Percentiles rank a stretch among this genome's conserved stretches.
phyloP scores from a whole-genome alignment of 2,888 invertebrate species.

The Podabrus alpinus region DNA sequence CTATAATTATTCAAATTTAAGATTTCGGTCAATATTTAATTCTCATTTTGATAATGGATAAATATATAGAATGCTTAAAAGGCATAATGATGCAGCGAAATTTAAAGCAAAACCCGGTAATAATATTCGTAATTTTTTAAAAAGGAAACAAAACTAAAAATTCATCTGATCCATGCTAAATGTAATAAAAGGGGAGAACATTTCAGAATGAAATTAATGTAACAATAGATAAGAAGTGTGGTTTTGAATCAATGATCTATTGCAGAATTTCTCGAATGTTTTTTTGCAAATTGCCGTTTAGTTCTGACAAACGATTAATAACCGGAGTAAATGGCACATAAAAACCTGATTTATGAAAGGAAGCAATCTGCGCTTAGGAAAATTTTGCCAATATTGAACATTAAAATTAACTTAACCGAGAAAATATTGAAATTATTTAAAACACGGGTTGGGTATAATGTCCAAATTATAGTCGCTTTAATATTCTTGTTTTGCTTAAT shows the following conservation, averaged over 20 bases:
- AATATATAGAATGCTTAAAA: background rate
- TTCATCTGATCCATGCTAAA: background rate
- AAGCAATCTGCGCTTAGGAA: conserved; percentile 46
- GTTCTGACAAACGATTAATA: conserved; percentile 54
- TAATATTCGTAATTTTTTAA: background rate
- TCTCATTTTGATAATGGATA: conserved; percentile 46
- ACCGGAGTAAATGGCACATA: conserved; percentile 54
- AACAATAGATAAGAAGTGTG: conserved; percentile 35
- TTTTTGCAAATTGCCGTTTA: conserved; percentile 49
- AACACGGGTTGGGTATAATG: conserved; percentile 34
- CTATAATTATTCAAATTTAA: conserved; percentile 46
- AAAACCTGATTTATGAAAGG: conserved; percentile 54
- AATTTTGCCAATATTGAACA: conserved; percentile 50
- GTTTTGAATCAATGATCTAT: conserved; percentile 45
- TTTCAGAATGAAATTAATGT: conserved; percentile 29
- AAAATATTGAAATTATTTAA: conserved; percentile 50
- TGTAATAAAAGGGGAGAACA: conserved; percentile 20
- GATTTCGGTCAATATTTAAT: conserved; percentile 49
- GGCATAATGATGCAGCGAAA: background rate
- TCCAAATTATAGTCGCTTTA: background rate
- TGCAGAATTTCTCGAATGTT: conserved; percentile 39
- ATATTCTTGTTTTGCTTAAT: background rate
- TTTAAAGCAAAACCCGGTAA: background rate
- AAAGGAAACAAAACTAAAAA: conserved; percentile 10
- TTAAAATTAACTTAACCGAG: conserved; percentile 50